Conservation (phyloP, 2,888 invertebrate species). For the Cephus rjabovi region DNA sequence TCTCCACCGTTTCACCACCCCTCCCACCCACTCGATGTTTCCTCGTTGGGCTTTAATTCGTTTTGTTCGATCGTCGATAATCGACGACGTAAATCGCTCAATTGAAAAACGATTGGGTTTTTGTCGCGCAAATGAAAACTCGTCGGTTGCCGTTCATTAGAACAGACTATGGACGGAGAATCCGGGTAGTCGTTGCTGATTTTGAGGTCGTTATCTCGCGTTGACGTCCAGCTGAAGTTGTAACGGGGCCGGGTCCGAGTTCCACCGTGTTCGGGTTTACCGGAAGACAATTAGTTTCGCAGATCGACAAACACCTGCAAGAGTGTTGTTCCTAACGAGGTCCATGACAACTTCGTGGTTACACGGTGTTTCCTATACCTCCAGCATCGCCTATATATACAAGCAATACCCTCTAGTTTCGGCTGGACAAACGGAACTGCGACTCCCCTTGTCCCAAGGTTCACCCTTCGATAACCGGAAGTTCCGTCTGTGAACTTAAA, state of each 20-base stretch:
- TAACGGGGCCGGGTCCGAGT: background rate
- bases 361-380: background rate
- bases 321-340: background rate
- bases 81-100: background rate
- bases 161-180: background rate
- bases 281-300: background rate
- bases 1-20: no score
- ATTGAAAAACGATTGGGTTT: background rate
- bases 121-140: background rate
- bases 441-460: background rate
- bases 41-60: background rate
- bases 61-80: background rate
- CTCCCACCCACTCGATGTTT: background rate
- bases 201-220: background rate
- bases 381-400: background rate
- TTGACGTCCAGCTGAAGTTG: background rate
- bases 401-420: background rate
- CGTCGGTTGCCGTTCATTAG: background rate
- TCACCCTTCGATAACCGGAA: background rate
- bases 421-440: background rate
- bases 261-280: background rate
- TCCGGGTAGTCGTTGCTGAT: background rate
- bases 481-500: background rate
- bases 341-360: background rate
- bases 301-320: background rate